Evolutionary conservation across 2,113 vertebrate genomes (phyloP).

Genomic region (Rissa tridactyla): DNA sequence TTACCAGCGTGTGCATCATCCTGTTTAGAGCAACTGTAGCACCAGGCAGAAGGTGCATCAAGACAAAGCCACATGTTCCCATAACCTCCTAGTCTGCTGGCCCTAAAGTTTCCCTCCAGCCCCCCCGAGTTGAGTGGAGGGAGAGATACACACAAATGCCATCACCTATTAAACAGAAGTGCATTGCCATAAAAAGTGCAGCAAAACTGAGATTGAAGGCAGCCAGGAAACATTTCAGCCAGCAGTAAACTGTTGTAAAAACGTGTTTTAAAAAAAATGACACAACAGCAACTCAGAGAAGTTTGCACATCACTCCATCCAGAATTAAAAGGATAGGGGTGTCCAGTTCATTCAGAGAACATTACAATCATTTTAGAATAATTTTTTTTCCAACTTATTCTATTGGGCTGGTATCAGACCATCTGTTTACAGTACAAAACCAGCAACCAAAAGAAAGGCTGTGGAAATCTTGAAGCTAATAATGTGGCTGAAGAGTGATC

Average conservation of each 20-base stretch:
- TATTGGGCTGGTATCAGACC: neutral
- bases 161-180: neutral
- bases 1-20: neutral
- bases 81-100: neutral
- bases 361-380: neutral
- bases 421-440: neutral
- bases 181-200: neutral
- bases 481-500: neutral
- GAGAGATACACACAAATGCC: neutral
- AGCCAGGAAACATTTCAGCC: neutral
- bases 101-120: neutral
- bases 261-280: neutral
- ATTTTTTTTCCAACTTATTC: neutral
- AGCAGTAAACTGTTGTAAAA: neutral
- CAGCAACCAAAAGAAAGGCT: neutral
- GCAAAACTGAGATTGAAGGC: neutral
- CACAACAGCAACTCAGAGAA: accelerated
- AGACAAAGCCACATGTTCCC: neutral
- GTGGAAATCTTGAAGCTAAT: neutral
- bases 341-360: neutral
- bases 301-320: neutral
- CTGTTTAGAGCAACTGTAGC: neutral
- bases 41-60: neutral
- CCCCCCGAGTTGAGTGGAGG: neutral
- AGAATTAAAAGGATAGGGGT: neutral